Evolutionary conservation across 2,113 vertebrate genomes (phyloP).

Genomic region (Sakesphorus luctuosus): DNA sequence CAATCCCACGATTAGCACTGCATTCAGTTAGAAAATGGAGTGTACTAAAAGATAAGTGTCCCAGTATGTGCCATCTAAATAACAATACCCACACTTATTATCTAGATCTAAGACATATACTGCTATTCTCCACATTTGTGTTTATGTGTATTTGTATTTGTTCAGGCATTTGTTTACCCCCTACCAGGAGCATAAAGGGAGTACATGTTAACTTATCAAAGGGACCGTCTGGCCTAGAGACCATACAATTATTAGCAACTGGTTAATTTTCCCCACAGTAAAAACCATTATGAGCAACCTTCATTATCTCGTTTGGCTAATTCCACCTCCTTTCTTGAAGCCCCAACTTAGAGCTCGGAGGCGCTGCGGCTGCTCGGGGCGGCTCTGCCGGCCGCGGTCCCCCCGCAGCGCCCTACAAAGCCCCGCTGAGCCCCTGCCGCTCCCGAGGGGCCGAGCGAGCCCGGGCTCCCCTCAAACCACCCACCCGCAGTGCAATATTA

Average conservation of each 20-base stretch:
- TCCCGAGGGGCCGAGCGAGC: not conserved
- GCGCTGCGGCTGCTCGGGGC: not conserved
- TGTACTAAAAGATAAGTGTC: constrained; percentile 81
- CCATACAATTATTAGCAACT: constrained; percentile 77
- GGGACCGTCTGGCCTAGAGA: constrained; percentile 75
- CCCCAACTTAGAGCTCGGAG: not conserved
- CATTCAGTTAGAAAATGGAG: constrained; percentile 80
- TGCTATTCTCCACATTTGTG: constrained; percentile 72
- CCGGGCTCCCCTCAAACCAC: not conserved
- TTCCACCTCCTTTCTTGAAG: constrained; percentile 1
- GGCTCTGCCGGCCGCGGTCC: not conserved
- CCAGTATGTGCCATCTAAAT: constrained; percentile 80
- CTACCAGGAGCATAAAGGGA: constrained; percentile 75
- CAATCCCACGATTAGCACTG: constrained; percentile 77
- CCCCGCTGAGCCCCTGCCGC: not conserved
- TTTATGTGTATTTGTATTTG: constrained; percentile 77
- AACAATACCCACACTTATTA: constrained; percentile 79
- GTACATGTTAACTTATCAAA: constrained; percentile 80
- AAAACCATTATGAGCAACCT: constrained; percentile 64
- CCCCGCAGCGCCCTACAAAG: not conserved
- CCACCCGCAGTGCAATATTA: accelerated
- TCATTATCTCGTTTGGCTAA: constrained; percentile 64
- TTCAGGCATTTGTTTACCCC: constrained; percentile 77
- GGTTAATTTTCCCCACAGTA: constrained; percentile 76
- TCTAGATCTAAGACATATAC: constrained; percentile 74